Evolutionary conservation across 2,797 vertebrate genomes (phyloP).

Genomic region (Anguilla megastoma): DNA sequence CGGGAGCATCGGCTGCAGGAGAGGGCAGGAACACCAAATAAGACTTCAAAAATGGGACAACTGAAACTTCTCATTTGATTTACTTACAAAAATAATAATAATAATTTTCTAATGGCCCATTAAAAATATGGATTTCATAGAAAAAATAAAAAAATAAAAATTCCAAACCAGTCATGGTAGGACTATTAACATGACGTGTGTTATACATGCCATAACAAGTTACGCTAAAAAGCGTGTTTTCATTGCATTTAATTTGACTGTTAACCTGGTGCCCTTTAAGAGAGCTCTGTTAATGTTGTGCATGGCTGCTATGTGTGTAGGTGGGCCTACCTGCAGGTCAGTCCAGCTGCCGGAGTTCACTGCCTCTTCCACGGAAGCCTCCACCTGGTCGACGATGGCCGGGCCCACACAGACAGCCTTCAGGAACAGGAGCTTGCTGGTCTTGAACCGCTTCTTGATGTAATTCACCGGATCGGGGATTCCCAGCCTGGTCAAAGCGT

Average conservation of each 20-base stretch:
- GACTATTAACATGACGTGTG: background rate
- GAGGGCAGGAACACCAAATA: background rate
- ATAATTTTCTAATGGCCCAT: background rate
- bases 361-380: conserved; percentile 93
- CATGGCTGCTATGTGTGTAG: background rate
- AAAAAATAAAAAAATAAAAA: background rate
- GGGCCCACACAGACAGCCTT: conserved; percentile 84
- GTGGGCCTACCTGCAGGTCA: conserved; percentile 79
- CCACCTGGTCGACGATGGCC: conserved; percentile 87
- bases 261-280: background rate
- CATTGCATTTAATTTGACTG: background rate
- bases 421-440: conserved; percentile 82
- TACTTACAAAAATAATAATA: background rate
- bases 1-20: conserved; percentile 82
- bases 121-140: background rate
- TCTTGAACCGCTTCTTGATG: conserved; percentile 90
- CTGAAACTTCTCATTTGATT: background rate
- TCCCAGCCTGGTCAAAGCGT: conserved; percentile 85
- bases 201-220: background rate
- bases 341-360: conserved; percentile 87
- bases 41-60: no score
- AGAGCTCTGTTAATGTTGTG: background rate
- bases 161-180: background rate
- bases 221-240: background rate
- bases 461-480: conserved; percentile 88